Conservation (phyloP, 2,797 vertebrate genomes). For the Hemibagrus guttatus region DNA sequence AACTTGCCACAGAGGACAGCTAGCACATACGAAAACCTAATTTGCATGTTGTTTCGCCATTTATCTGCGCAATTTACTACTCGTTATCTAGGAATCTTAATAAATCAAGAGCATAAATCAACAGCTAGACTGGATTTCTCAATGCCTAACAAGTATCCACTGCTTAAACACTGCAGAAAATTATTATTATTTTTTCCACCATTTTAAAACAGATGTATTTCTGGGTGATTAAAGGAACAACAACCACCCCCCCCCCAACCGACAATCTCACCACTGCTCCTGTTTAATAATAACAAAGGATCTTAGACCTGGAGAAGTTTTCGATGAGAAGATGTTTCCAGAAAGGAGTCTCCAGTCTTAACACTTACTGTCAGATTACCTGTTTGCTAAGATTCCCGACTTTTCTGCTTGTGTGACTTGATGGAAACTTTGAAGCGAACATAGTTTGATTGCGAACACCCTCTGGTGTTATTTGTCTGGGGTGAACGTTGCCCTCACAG, state of each 20-base stretch:
- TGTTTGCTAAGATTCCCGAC: not conserved
- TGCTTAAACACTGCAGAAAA: not conserved
- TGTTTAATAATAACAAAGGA: not conserved
- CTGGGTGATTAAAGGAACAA: not conserved
- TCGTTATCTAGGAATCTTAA: not conserved
- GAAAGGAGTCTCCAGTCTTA: not conserved
- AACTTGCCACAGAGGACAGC: conserved; percentile 1
- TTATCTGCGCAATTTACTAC: not conserved
- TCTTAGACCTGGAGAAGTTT: not conserved
- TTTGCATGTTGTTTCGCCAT: conserved; percentile 11
- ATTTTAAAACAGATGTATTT: not conserved
- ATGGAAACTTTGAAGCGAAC: not conserved
- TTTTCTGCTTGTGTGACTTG: not conserved
- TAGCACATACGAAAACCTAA: not conserved
- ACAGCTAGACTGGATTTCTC: not conserved
- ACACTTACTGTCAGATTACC: not conserved
- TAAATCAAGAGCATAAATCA: not conserved
- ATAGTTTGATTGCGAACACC: not conserved
- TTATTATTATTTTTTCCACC: not conserved
- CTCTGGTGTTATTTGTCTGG: not conserved
- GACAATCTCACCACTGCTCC: not conserved
- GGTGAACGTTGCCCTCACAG: not conserved
- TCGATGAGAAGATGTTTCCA: not conserved
- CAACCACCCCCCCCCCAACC: not conserved
- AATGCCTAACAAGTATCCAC: not conserved